Base-by-base conservation (phyloP, 1,140 invertebrate genomes). In the Aphidius ervi region DNA sequence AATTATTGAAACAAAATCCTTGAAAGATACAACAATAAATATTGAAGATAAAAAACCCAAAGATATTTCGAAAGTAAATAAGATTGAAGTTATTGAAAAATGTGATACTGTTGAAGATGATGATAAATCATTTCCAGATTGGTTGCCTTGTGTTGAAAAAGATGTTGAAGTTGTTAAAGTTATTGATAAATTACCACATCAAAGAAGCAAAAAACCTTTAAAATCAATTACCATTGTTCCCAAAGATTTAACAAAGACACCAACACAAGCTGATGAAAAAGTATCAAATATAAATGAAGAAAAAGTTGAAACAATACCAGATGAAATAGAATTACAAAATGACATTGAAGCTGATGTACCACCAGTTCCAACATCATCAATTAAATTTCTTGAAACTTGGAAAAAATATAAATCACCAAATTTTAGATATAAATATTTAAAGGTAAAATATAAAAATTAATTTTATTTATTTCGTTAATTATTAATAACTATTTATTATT, bases 101-200 rank as follows among this genome's bases (percentile, higher is more conserved):
- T 39, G 16, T 23, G 31, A 46, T 9, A 46, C n/a, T 40, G 39
- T 8, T 5, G 23, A 16, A 16, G 16, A 54, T 16, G 43, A 53
- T 45, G 9, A 20, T 8, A 40, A 61, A 46, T 46, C 71, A 69
- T 56, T 76, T 69, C 82, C 70, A 68, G 70, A 63, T 56, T 77
- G 77, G 77, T 9, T 78, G 23, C 72, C 71, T 39, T 67, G 81
- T 40, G 62, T 75, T 8, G 82, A 78, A 43, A 74, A 81, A 52
- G 69, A 79, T 62, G 74, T 83, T 40, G 75, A 78, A 55, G 78
- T 85, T 39, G 81, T 89, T 48, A 67, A 82, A 63, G 78, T 85
- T 16, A 74, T 85, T 23, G 74, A 80, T 61, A 88, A 88, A 76
- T 79, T 83, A 16, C 83, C 85, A 8, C 84, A 87, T 70, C 76